A percentile compares a stretch with the other conserved stretches of the same genome.
Evolutionary conservation across 2,888 invertebrate species (phyloP).

Genomic region (Microplitis deprimator): DNA sequence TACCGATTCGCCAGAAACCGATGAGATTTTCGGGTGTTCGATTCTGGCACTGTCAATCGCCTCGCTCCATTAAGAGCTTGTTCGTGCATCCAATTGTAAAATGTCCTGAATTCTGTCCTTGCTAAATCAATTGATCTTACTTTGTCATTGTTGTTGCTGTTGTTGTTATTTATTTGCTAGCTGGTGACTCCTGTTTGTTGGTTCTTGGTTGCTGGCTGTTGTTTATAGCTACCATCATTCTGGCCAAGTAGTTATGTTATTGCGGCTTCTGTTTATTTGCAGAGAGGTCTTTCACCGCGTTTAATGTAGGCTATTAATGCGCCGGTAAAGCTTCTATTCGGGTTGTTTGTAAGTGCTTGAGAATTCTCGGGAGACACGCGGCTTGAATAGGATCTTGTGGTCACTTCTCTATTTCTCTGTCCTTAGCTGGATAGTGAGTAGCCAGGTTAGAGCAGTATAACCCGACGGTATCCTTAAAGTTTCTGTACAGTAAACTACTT

Average conservation of each 20-base stretch:
- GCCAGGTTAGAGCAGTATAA: not conserved
- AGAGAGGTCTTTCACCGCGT: not conserved
- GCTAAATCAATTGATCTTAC: no score
- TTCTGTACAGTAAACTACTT: conserved; percentile 14
- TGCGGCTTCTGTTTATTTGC: not conserved
- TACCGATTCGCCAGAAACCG: not conserved
- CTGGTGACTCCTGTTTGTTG: no score
- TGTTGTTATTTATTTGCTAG: no score
- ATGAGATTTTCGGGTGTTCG: conserved; percentile 3
- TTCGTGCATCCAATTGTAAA: not conserved
- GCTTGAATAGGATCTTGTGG: not conserved
- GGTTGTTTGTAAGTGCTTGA: not conserved
- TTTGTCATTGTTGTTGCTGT: no score
- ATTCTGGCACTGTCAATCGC: conserved; percentile 8
- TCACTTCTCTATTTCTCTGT: not conserved
- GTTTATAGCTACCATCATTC: no score
- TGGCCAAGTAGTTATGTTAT: not conserved
- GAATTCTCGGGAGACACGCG: not conserved
- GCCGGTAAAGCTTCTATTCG: not conserved
- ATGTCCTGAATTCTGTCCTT: not conserved
- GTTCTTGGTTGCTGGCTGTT: no score
- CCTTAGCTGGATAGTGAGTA: not conserved
- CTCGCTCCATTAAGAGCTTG: conserved; percentile 4
- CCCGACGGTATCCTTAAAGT: conserved; percentile 22
- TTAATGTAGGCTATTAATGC: not conserved